Conservation (phyloP, 2,113 vertebrate genomes). For the Poecile atricapillus region DNA sequence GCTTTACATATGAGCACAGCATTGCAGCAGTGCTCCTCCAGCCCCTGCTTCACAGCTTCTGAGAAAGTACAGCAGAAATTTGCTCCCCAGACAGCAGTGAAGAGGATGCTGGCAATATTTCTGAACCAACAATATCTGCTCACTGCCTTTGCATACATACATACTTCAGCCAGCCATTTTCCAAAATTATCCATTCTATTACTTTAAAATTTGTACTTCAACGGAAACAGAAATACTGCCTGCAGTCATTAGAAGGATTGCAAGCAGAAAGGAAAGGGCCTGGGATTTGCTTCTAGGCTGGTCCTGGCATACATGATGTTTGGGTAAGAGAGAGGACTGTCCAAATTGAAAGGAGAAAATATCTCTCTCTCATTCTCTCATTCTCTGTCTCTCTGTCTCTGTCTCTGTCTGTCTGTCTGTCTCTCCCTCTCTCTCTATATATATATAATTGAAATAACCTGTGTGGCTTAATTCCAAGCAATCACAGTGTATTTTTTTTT, state of each 20-base stretch:
- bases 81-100: background rate
- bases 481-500: background rate
- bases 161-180: background rate
- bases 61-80: background rate
- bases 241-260: background rate
- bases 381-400: background rate
- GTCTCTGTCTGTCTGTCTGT: too few species aligned
- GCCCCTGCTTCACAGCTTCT: background rate
- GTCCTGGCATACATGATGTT: background rate
- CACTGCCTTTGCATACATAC: accelerated
- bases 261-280: background rate
- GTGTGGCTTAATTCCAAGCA: background rate
- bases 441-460: background rate
- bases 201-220: background rate
- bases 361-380: too few species aligned
- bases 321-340: background rate
- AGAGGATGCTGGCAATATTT: background rate
- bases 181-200: background rate
- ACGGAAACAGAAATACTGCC: background rate
- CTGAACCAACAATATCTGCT: background rate
- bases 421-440: too few species aligned
- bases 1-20: background rate
- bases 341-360: background rate
- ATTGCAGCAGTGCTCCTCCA: background rate
- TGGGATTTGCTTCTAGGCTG: background rate